These are phyloP conservation scores for Cryptosula pallasiana DNA, from an alignment of 2,888 invertebrate genomes.

Conservation along the genomic window DNA sequence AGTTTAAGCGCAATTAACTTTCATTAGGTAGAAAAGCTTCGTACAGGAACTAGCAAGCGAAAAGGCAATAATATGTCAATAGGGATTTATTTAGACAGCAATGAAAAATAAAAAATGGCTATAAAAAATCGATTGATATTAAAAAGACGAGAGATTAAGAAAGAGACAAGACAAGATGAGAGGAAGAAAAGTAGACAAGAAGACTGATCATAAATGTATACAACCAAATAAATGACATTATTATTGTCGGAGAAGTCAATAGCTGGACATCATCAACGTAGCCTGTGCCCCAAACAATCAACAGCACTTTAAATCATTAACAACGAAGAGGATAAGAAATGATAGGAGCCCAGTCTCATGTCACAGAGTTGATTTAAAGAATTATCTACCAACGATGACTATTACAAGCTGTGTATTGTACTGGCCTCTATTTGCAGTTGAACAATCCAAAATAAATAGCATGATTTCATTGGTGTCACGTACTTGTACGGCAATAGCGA, in stretches of 20 bases:
- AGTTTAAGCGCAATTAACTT: too few species aligned
- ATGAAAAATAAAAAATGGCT: too few species aligned
- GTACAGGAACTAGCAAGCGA: too few species aligned
- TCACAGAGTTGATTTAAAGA: constrained; percentile 8
- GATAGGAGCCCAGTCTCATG: not conserved
- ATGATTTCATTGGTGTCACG: not conserved
- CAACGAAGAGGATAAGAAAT: too few species aligned
- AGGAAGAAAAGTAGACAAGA: too few species aligned
- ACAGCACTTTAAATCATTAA: too few species aligned
- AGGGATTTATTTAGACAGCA: too few species aligned
- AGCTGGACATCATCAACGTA: not conserved
- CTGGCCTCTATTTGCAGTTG: not conserved
- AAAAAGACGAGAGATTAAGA: not conserved
- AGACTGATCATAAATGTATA: not conserved
- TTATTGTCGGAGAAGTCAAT: not conserved
- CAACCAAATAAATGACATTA: not conserved
- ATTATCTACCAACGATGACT: not conserved
- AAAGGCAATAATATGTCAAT: too few species aligned
- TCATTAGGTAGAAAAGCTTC: too few species aligned
- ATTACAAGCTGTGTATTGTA: not conserved
- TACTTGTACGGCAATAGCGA: not conserved
- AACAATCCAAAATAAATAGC: not conserved
- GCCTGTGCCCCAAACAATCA: too few species aligned
- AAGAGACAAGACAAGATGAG: not conserved
- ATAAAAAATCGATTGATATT: too few species aligned